Conservation (phyloP, 1,140 invertebrate species). For the Drosophila sulfurigaster region DNA sequence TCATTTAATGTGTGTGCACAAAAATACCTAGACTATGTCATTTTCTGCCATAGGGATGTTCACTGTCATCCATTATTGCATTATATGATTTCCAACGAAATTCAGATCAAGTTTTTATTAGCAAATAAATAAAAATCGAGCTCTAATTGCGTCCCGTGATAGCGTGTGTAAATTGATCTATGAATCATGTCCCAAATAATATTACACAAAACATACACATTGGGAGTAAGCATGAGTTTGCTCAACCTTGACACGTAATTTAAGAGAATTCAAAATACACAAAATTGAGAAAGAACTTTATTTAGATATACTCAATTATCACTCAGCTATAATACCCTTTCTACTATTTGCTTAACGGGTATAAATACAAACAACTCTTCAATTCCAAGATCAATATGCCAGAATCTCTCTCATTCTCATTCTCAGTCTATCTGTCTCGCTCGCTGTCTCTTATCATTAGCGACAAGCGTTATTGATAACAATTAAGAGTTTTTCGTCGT, state of each 20-base stretch:
- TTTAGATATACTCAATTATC: too few species aligned
- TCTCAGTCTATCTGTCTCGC: too few species aligned
- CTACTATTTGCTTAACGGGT: too few species aligned
- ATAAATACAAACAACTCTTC: too few species aligned
- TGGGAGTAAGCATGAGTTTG: too few species aligned
- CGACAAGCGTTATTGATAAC: conserved; percentile 10
- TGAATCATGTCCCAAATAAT: conserved; percentile 4
- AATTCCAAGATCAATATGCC: not conserved
- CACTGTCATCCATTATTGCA: not conserved
- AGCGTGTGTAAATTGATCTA: conserved; percentile 7
- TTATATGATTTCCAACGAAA: conserved; percentile 6
- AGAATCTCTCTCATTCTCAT: not conserved
- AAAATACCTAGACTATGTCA: not conserved
- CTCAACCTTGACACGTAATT: too few species aligned
- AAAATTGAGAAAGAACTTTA: too few species aligned
- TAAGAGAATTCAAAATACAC: too few species aligned
- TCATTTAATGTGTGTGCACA: conserved; percentile 1
- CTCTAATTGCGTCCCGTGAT: conserved; percentile 26
- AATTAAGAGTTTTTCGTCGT: conserved; percentile 15
- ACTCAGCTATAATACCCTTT: too few species aligned
- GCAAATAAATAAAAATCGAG: conserved; percentile 7
- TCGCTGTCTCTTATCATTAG: not conserved
- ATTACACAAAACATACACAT: not conserved
- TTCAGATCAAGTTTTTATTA: conserved; percentile 2
- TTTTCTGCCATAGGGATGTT: conserved; percentile 32